phyloP scores from a whole-genome alignment of 92 coral and sea anemone genomes.

The Phenganax marumi region DNA sequence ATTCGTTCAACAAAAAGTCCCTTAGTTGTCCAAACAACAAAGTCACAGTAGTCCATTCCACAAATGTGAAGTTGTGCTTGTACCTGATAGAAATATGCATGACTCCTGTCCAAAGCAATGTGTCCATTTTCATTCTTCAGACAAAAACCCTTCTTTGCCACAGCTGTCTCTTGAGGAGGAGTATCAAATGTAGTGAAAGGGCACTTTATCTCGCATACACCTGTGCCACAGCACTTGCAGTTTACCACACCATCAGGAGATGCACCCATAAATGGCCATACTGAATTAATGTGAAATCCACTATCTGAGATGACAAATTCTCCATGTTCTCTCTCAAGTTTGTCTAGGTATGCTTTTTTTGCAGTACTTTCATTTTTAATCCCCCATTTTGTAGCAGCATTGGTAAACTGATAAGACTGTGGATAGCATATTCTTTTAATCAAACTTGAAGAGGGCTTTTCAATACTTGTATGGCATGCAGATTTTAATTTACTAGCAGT shows the following conservation, averaged over 20 bases:
- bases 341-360: conserved; percentile 20
- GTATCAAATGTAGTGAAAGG: conserved; percentile 37
- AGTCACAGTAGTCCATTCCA: neutral
- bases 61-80: conserved; percentile 5
- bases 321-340: conserved; percentile 10
- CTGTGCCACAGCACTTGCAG: conserved; percentile 40
- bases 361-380: neutral
- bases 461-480: conserved; percentile 47
- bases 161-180: conserved; percentile 27
- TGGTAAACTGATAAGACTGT: conserved; percentile 49
- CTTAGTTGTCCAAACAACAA: too few relatives aligned
- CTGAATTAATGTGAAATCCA: conserved; percentile 36
- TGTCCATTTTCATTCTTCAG: conserved; percentile 28
- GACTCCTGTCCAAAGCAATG: conserved; percentile 41
- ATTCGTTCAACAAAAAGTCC: too few relatives aligned
- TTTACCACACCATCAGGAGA: conserved; percentile 38
- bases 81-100: conserved; percentile 61
- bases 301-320: conserved; percentile 19
- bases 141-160: conserved; percentile 49
- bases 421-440: conserved; percentile 60
- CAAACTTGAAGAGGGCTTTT: conserved; percentile 55
- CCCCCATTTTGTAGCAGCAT: conserved; percentile 43
- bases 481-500: conserved; percentile 55
- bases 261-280: conserved; percentile 46
- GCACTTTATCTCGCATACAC: conserved; percentile 39